A percentile compares a stretch with the other conserved stretches of the same genome.
Conservation (phyloP, 2,113 vertebrate species). For the Clupea harengus region DNA sequence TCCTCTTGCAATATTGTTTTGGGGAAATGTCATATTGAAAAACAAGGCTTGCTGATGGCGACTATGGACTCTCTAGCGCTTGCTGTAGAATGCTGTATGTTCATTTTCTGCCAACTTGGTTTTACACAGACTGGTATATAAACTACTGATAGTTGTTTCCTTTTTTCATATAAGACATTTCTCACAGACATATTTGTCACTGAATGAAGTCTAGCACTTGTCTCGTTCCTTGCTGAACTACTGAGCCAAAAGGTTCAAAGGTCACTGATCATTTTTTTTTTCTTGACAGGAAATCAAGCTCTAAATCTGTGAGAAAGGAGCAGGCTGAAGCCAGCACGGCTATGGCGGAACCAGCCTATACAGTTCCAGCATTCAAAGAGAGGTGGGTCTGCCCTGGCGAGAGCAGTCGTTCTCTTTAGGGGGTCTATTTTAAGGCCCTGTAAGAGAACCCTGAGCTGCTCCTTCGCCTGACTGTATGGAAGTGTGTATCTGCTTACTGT, state of each 20-base stretch:
- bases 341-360: slow-evolving; percentile 72
- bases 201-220: not conserved
- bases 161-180: not conserved
- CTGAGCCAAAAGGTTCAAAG: not conserved
- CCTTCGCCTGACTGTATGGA: slow-evolving; percentile 32
- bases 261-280: slow-evolving; percentile 23
- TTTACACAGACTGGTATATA: too few species aligned
- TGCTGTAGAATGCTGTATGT: not conserved
- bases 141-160: too few species aligned
- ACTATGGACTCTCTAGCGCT: not conserved
- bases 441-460: slow-evolving; percentile 51
- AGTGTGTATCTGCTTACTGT: slow-evolving; percentile 20
- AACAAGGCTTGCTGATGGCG: not conserved
- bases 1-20: not conserved
- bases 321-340: slow-evolving; percentile 65
- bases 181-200: not conserved
- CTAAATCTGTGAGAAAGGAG: slow-evolving; percentile 54
- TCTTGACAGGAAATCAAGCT: slow-evolving; percentile 63
- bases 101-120: not conserved
- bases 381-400: slow-evolving; percentile 25
- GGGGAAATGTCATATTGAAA: not conserved
- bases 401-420: too few species aligned
- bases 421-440: slow-evolving; percentile 41
- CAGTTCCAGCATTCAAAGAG: slow-evolving; percentile 63
- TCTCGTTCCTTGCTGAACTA: not conserved